Base-by-base conservation (phyloP, 2,797 vertebrate species). In the Centroberyx gerrardi region DNA sequence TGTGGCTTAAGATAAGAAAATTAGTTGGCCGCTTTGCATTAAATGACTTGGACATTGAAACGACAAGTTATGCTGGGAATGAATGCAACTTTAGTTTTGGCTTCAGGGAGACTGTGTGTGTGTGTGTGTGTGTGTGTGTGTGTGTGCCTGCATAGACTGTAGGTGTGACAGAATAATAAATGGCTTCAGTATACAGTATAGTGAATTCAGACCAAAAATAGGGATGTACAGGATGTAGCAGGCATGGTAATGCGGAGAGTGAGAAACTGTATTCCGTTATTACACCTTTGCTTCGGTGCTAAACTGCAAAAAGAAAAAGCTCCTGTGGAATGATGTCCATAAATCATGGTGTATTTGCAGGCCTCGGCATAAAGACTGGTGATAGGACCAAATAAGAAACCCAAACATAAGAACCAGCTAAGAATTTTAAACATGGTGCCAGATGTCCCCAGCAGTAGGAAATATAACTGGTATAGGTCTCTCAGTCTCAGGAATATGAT, bases 101-200 rank as follows among this genome's bases (percentile, higher is more conserved):
- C 56, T 72, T 38, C 22, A 33, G 55, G 55, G 28, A 22, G 62
- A 8, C 59, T 70, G 62, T 46, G 46, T 75, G 73, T 53, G 42
- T 62, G 58, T 67, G 65, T 66, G 62, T 62, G 63, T 82, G 63
- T 67, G 63, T 76, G 67, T 73, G 54, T 75, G 40, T 76, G 62
- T 69, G 58, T 62, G 62, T 76, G 76, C 59, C 75, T 49, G 62
- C 29, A 58, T 18, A 31, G 40, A 63, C 66, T 75, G 58, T 44
- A 53, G 69, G 62, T 61, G 58, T 83, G 84, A 89, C 92, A 92
- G 82, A 56, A 87, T 93, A 93, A 94, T 81, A 78, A 91, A 93
- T 92, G 82, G 71, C 72, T 78, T 48, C 63, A 12, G 54, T 75
- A 17, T 64, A 54, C 58, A 64, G 52, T 58, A 31, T 52, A 4